Percentiles rank a stretch among this genome's conserved stretches.
Evolutionary conservation across 2,113 vertebrate species (phyloP).

Genomic region (Eudyptes chrysolophus): DNA sequence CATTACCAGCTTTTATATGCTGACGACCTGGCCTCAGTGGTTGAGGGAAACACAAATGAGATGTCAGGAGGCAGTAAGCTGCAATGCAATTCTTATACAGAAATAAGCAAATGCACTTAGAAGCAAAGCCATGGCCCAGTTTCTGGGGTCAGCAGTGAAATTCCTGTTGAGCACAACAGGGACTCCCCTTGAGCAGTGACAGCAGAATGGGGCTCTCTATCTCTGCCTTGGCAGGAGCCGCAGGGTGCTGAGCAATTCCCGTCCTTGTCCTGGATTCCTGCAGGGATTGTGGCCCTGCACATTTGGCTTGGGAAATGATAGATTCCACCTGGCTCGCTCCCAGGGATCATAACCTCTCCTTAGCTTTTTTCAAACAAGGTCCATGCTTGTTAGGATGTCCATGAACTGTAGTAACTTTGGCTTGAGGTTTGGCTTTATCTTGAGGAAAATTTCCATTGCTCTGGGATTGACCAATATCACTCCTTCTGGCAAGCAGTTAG

Average conservation of each 20-base stretch:
- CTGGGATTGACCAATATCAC: background rate
- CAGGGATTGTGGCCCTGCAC: background rate
- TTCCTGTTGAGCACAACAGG: background rate
- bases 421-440: conserved; percentile 46
- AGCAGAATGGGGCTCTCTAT: background rate
- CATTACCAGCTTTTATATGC: background rate
- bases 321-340: background rate
- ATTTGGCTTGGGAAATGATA: background rate
- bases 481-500: background rate
- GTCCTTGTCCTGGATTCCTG: background rate
- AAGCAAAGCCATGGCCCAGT: background rate
- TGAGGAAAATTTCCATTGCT: conserved; percentile 43
- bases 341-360: background rate
- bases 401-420: conserved; percentile 30
- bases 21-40: background rate
- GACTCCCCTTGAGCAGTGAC: background rate
- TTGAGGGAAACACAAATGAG: background rate
- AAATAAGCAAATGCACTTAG: background rate
- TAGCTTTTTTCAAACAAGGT: background rate
- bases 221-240: background rate
- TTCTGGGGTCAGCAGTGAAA: conserved; percentile 2
- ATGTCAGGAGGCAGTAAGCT: background rate
- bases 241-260: background rate
- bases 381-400: background rate
- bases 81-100: background rate